Evolutionary conservation across 1,140 invertebrate species (phyloP).

Genomic region (Sycobia sp.): DNA sequence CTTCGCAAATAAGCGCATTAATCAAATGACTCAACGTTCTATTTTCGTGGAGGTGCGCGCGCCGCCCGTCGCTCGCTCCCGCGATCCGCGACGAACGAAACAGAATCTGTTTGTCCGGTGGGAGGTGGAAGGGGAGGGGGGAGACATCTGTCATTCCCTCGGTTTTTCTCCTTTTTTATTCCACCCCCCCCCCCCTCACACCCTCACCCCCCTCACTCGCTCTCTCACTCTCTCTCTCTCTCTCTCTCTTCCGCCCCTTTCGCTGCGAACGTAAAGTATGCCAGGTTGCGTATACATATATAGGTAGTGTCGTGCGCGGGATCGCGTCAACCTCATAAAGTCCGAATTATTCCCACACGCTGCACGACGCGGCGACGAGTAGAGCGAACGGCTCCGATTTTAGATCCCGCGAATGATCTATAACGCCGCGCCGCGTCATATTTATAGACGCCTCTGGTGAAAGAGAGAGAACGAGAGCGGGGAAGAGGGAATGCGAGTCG

Average conservation of each 20-base stretch:
- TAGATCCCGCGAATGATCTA: conserved; percentile 31
- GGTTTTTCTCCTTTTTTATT: conserved; percentile 16
- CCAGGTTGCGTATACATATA: too few relatives aligned
- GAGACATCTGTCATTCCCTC: conserved; percentile 29
- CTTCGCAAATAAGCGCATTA: conserved; percentile 38
- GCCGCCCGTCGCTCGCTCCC: not conserved
- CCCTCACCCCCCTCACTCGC: too few relatives aligned
- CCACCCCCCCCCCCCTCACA: not conserved
- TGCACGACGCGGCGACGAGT: not conserved
- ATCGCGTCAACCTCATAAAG: conserved; percentile 31
- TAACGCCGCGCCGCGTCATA: conserved; percentile 12
- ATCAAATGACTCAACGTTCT: conserved; percentile 38
- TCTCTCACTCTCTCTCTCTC: too few relatives aligned
- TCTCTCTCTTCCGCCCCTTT: too few relatives aligned
- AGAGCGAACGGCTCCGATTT: too few relatives aligned
- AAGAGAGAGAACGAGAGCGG: too few relatives aligned
- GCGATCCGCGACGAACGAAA: conserved; percentile 13
- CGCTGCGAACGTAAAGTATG: too few relatives aligned
- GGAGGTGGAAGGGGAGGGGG: too few relatives aligned
- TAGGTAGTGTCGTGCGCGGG: too few relatives aligned
- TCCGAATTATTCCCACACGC: conserved; percentile 26
- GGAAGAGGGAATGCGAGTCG: too few relatives aligned
- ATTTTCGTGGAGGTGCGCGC: conserved; percentile 25
- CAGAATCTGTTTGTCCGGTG: conserved; percentile 29
- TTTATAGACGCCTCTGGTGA: conserved; percentile 26